phyloP scores from a whole-genome alignment of 2,113 vertebrate genomes.

The Nettapus auritus region DNA sequence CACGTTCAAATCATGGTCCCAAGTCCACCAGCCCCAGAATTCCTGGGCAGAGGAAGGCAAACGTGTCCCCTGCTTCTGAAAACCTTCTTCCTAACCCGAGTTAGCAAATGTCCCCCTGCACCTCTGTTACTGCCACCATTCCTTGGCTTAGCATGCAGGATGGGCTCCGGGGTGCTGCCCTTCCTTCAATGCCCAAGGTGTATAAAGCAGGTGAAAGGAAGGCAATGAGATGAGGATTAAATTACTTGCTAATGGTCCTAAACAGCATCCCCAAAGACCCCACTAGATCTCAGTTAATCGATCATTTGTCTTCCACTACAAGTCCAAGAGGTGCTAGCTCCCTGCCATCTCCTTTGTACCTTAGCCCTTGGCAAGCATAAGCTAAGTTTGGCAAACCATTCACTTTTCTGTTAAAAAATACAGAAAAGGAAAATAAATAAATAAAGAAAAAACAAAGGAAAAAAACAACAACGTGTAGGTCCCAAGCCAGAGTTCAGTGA shows the following conservation, averaged over 20 bases:
- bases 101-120: fast-evolving
- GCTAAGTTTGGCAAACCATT: neutral
- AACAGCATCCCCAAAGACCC: neutral
- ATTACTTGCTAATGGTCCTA: no score
- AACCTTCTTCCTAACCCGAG: neutral
- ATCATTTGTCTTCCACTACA: neutral
- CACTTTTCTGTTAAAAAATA: neutral
- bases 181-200: neutral
- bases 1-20: fast-evolving
- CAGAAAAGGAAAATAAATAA: neutral
- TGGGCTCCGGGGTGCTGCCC: neutral
- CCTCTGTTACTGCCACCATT: neutral
- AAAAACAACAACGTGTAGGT: neutral
- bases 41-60: neutral
- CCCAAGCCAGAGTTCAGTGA: neutral
- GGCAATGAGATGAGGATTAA: neutral
- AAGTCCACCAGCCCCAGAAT: neutral
- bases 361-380: fast-evolving
- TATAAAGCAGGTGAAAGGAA: neutral
- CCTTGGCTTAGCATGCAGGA: fast-evolving
- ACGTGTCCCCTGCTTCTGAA: neutral
- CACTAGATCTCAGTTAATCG: neutral
- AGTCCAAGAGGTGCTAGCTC: neutral
- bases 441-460: neutral
- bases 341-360: neutral